Conservation (phyloP, 2,888 invertebrate genomes). For the Caenorhabditis japonica region DNA sequence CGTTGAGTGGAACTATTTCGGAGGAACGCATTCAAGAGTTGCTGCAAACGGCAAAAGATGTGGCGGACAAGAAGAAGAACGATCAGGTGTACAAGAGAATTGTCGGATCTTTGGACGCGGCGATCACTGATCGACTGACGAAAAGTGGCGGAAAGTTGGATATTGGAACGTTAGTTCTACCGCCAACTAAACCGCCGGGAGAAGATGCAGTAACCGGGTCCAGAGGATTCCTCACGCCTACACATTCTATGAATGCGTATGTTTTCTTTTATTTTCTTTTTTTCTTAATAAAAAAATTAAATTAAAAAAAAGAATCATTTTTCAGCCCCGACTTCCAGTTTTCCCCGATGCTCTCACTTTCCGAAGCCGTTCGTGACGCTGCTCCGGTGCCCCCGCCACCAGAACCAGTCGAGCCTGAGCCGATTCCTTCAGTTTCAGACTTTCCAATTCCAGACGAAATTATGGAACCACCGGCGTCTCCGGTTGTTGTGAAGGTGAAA, state of each 20-base stretch:
- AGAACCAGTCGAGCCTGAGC: not conserved
- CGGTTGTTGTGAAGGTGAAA: slow-evolving; percentile 2
- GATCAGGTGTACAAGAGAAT: slow-evolving; percentile 6
- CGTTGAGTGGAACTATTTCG: not conserved
- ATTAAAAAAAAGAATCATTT: too few species aligned
- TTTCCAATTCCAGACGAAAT: not conserved
- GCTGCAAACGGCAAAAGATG: not conserved
- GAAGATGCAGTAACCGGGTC: not conserved
- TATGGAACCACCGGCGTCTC: not conserved
- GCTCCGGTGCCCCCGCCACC: slow-evolving; percentile 15
- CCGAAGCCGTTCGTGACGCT: slow-evolving; percentile 44
- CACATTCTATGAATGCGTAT: slow-evolving; percentile 1
- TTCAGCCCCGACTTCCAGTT: not conserved
- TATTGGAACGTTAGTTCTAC: not conserved
- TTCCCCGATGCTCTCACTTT: slow-evolving; percentile 44
- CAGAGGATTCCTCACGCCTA: slow-evolving; percentile 32
- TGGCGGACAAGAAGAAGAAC: slow-evolving; percentile 8
- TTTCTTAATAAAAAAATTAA: too few species aligned
- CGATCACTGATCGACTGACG: not conserved
- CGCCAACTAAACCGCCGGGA: slow-evolving; percentile 15
- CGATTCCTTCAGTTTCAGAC: not conserved
- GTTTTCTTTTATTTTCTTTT: too few species aligned
- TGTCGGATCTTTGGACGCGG: slow-evolving; percentile 8
- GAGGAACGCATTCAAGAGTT: slow-evolving; percentile 1
- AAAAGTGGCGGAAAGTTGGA: not conserved